Conservation (phyloP, 1,140 invertebrate species). For the Melipona quadrifasciata region DNA sequence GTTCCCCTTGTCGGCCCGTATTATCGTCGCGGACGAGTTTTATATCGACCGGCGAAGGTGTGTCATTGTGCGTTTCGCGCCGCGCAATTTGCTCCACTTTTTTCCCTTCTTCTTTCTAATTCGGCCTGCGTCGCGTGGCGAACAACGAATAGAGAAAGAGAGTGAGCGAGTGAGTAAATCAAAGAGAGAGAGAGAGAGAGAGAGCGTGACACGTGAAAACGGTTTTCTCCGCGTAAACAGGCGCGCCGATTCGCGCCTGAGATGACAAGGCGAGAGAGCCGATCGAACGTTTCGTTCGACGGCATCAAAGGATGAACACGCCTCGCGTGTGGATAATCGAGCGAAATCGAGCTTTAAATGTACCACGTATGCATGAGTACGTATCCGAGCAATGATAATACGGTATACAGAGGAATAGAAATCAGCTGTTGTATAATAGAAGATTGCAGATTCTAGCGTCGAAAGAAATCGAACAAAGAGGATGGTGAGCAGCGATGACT, state of each 20-base stretch:
- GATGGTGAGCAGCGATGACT: not conserved
- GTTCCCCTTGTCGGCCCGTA: slow-evolving; percentile 47
- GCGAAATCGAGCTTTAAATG: slow-evolving; percentile 3
- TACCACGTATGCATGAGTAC: not conserved
- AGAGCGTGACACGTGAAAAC: slow-evolving; percentile 18
- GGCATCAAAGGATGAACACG: slow-evolving; percentile 5
- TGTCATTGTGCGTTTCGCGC: slow-evolving; percentile 65
- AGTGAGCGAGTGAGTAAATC: too few species aligned
- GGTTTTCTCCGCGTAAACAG: slow-evolving; percentile 54
- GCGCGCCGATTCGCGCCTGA: slow-evolving; percentile 50
- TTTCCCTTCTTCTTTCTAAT: slow-evolving; percentile 56
- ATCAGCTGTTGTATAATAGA: slow-evolving; percentile 18
- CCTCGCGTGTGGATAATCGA: slow-evolving; percentile 11
- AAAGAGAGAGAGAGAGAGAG: not conserved
- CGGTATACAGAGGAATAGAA: not conserved
- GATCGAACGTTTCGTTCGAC: slow-evolving; percentile 34
- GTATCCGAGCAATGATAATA: slow-evolving; percentile 2
- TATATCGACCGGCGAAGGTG: slow-evolving; percentile 64
- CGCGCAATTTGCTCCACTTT: slow-evolving; percentile 71
- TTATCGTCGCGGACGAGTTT: slow-evolving; percentile 57
- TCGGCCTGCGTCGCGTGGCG: not conserved
- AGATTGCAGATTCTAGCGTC: not conserved
- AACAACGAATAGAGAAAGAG: not conserved
- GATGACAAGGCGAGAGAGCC: slow-evolving; percentile 60
- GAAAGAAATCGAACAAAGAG: not conserved